These are phyloP conservation scores for Hippasteria phrygiana DNA, from an alignment of 53 echinoderm and acorn worm species.

Conservation along the genomic window DNA sequence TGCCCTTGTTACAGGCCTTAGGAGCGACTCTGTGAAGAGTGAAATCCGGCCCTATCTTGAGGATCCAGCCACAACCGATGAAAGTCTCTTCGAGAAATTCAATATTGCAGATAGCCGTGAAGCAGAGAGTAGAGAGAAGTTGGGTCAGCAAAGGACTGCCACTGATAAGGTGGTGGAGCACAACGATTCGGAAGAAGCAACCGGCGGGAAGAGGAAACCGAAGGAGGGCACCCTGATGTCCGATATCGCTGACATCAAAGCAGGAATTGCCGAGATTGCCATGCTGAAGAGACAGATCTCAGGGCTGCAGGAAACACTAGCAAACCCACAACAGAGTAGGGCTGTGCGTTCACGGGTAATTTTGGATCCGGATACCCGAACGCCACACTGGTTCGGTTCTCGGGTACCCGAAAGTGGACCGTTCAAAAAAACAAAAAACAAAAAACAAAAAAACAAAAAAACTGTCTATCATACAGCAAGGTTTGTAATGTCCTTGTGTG, in stretches of 20 bases:
- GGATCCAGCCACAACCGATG: slow-evolving; percentile 29
- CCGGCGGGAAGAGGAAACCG: background rate
- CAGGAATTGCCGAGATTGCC: slow-evolving; percentile 5
- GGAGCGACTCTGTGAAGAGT: slow-evolving; percentile 39
- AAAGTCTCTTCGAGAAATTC: slow-evolving; percentile 36
- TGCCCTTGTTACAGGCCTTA: slow-evolving; percentile 59
- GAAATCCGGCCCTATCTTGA: slow-evolving; percentile 60
- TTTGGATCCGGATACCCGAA: too few relatives aligned
- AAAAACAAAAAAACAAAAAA: too few relatives aligned
- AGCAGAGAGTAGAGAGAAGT: slow-evolving; percentile 19
- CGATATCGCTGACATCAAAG: slow-evolving; percentile 2
- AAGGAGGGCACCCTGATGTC: slow-evolving; percentile 1
- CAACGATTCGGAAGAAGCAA: background rate
- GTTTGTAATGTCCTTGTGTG: too few relatives aligned
- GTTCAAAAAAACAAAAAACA: too few relatives aligned
- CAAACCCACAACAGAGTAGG: too few relatives aligned
- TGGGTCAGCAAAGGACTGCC: background rate
- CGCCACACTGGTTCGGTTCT: too few relatives aligned
- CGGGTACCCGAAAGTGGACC: too few relatives aligned
- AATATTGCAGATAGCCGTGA: slow-evolving; percentile 37
- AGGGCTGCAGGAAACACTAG: background rate
- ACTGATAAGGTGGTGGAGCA: background rate
- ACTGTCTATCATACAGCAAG: too few relatives aligned
- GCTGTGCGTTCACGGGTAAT: too few relatives aligned
- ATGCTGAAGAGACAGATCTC: background rate